These are phyloP conservation scores for Scolopax mira DNA, from an alignment of 2,113 vertebrate genomes.

Conservation along the genomic window DNA sequence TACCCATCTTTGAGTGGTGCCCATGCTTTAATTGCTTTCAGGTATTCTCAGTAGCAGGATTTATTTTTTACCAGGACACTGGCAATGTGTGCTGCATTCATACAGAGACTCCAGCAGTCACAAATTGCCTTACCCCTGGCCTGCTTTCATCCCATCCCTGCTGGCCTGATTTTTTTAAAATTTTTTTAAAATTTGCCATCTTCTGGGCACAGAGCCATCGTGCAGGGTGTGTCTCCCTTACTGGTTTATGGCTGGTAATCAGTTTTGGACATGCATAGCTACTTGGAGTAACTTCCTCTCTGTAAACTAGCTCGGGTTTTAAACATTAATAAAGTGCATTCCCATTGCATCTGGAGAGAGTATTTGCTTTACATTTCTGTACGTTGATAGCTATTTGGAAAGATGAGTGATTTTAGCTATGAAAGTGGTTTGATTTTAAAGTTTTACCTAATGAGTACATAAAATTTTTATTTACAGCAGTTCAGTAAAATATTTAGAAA, in stretches of 20 bases:
- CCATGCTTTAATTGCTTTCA: not conserved
- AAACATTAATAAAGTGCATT: not conserved
- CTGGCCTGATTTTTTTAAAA: not conserved
- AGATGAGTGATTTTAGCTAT: not conserved
- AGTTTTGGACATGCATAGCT: not conserved
- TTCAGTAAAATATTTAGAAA: not conserved
- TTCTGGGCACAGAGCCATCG: not conserved
- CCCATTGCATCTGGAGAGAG: not conserved
- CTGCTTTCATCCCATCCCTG: not conserved
- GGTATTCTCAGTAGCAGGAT: not conserved
- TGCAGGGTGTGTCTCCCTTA: not conserved
- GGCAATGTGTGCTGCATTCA: accelerated
- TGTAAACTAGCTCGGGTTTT: not conserved
- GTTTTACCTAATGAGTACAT: not conserved
- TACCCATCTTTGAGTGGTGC: not conserved
- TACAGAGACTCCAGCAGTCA: not conserved
- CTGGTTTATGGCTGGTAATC: not conserved
- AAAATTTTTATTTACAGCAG: not conserved
- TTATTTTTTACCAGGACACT: not conserved
- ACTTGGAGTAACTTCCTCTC: not conserved
- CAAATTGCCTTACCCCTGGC: not conserved
- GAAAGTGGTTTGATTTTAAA: not conserved
- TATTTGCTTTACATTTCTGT: not conserved
- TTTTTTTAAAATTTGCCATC: not conserved
- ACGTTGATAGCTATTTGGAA: not conserved